phyloP scores from a whole-genome alignment of 2,888 invertebrate genomes.

The Macrosiphum euphorbiae region DNA sequence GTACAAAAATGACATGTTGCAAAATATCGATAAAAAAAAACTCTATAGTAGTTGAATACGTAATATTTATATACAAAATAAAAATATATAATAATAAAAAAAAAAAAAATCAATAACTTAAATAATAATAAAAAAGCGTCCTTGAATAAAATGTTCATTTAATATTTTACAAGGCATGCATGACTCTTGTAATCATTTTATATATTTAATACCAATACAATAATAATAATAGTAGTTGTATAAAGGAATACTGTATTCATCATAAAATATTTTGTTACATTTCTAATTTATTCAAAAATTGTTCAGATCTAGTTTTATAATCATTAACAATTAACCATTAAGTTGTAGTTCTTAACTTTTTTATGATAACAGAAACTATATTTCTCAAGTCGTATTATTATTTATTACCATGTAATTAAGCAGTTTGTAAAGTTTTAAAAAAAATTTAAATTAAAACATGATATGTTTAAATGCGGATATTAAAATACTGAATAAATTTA shows the following conservation, averaged over 20 bases:
- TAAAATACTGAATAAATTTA: not conserved
- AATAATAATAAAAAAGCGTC: slow-evolving; percentile 29
- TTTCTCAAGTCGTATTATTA: not conserved
- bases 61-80: slow-evolving; percentile 29
- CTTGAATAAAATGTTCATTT: slow-evolving; percentile 44
- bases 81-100: slow-evolving; percentile 9
- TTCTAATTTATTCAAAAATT: slow-evolving; percentile 29
- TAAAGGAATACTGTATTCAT: not conserved
- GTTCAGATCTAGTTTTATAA: not conserved
- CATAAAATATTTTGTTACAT: not conserved
- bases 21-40: slow-evolving; percentile 49
- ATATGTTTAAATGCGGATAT: not conserved
- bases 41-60: slow-evolving; percentile 12
- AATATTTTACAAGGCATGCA: slow-evolving; percentile 29
- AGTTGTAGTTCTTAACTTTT: not conserved
- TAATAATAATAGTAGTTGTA: not conserved
- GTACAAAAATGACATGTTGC: slow-evolving; percentile 44
- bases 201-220: slow-evolving; percentile 29
- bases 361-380: not conserved
- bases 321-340: not conserved
- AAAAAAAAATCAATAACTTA: slow-evolving; percentile 28
- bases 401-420: not conserved
- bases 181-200: slow-evolving; percentile 9
- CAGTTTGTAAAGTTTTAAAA: not conserved
- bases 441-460: not conserved